Base-by-base conservation (phyloP, 1,140 invertebrate species). In the Lysiphlebus fabarum region DNA sequence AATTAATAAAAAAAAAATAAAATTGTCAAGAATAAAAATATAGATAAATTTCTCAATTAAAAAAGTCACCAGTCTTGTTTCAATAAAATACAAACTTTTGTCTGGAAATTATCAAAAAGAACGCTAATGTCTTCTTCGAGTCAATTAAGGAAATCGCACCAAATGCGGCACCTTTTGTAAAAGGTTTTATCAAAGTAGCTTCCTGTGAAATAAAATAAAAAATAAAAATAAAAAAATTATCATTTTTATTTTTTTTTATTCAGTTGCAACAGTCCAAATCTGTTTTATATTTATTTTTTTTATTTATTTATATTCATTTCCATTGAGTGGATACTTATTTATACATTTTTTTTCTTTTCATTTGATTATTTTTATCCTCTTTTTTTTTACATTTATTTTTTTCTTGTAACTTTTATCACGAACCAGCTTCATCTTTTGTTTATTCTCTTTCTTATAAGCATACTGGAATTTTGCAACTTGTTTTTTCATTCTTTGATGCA, bases 181-280 rank as follows among this genome's bases (percentile, higher is more conserved):
- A 68, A 66, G 64, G 66, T 66, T 70, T 69, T 69, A 70, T 70
- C 68, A 70, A 70, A 68, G 66, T 65, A 67, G 40, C 7, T 14
- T 38, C 43, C 49, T 6, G 33, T 43, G 14, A 14, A 4, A 44
- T 33, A 44, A 6, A 2, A 41, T 41, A 48, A 17, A 9, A 11
- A 55, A 38, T 1, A 17, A 40, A 37, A 11, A 33, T 54, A 59
- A 59, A 59, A 42, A 38, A 26, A 17, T 33, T 36, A 44, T 50
- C 26, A 38, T 34, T 14, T 36, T 44, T 10, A 7, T 10, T 2
- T n/a, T 44, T 17, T 33, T 45, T 48, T 57, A 48, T 57, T 49
- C 45, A 57, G 48, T 49, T 44, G 38, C 36, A 7, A 44, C 44
- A 48, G 7, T 45, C 34, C 34, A 48, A 57, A 38, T 45, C 12